Conservation (phyloP, 2,113 vertebrate genomes). For the Actenoides hombroni region DNA sequence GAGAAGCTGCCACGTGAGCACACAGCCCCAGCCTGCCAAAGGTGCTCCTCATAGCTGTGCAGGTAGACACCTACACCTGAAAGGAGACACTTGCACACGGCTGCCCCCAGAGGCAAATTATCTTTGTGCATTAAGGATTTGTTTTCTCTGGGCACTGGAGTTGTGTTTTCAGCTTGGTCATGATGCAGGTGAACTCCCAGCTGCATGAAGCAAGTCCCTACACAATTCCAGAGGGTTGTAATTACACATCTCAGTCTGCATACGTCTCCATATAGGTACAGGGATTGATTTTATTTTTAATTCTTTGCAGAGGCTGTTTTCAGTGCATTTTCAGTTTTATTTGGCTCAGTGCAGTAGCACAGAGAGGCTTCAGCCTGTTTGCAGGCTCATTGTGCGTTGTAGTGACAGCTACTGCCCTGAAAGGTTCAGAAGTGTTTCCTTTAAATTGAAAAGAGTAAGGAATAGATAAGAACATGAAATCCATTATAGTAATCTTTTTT, state of each 20-base stretch:
- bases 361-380: background rate
- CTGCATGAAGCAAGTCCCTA: background rate
- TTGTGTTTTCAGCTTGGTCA: rapidly evolving
- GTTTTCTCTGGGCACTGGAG: background rate
- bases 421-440: conserved; percentile 37
- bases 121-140: background rate
- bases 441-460: conserved; percentile 45
- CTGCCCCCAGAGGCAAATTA: background rate
- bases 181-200: background rate
- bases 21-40: background rate
- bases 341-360: background rate
- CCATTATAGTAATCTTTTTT: conserved; percentile 29
- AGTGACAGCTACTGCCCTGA: conserved; percentile 22
- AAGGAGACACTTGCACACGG: background rate
- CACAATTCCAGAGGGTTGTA: background rate
- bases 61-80: background rate
- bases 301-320: background rate
- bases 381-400: background rate
- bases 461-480: conserved; percentile 52
- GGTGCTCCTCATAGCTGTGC: background rate
- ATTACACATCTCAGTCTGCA: background rate
- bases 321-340: background rate
- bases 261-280: background rate
- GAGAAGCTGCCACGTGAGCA: background rate
- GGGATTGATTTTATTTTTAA: background rate